phyloP scores from a whole-genome alignment of 2,888 invertebrate species.

The Lasius fuliginosus region DNA sequence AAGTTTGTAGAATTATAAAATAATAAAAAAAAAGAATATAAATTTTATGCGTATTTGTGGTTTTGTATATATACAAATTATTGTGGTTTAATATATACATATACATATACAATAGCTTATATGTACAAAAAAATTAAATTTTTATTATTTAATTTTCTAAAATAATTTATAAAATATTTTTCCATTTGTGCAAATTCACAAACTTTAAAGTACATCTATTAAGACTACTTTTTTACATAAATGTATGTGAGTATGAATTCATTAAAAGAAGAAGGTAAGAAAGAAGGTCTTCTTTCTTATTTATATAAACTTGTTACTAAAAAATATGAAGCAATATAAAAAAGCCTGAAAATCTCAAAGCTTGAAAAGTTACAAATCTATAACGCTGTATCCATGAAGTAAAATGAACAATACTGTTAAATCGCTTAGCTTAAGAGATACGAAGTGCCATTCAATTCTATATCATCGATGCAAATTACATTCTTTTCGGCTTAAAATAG shows the following conservation, averaged over 20 bases:
- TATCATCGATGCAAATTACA: not conserved
- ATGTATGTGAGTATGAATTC: too few species aligned
- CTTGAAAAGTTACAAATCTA: not conserved
- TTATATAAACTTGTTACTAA: not conserved
- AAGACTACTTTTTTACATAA: not conserved
- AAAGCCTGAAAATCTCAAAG: not conserved
- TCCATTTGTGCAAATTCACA: not conserved
- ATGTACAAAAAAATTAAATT: not conserved
- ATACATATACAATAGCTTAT: not conserved
- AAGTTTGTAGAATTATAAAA: too few species aligned
- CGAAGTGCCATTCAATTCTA: not conserved
- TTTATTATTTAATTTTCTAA: not conserved
- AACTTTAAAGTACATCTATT: not conserved
- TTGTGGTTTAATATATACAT: not conserved
- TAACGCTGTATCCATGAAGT: not conserved
- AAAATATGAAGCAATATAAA: not conserved
- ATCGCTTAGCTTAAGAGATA: not conserved
- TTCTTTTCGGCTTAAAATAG: not conserved
- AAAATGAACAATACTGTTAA: not conserved
- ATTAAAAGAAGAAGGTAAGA: not conserved
- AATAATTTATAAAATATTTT: not conserved
- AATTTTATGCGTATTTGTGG: too few species aligned
- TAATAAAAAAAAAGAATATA: not conserved
- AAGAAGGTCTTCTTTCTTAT: not conserved
- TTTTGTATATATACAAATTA: too few species aligned